These are phyloP conservation scores for Triops cancriformis DNA, from an alignment of 1,140 invertebrate genomes.

Conservation along the genomic window DNA sequence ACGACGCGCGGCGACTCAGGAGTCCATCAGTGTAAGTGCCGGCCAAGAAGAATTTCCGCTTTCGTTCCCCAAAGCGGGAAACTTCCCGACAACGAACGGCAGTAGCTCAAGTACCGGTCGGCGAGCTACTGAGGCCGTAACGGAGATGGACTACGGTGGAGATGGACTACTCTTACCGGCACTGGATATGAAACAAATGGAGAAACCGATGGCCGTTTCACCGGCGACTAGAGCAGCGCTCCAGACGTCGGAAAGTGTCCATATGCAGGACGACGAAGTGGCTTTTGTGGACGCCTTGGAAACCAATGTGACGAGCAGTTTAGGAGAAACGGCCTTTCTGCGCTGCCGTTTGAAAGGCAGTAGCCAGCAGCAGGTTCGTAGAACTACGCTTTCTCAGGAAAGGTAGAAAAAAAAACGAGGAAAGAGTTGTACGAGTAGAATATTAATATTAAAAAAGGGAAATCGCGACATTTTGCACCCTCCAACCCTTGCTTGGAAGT, in stretches of 20 bases:
- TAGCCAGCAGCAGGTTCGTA: slow-evolving; percentile 22
- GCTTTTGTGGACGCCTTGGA: slow-evolving; percentile 35
- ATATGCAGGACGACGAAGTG: slow-evolving; percentile 16
- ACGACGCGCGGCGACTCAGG: not conserved
- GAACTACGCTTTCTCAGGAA: not conserved
- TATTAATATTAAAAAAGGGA: too few relatives aligned
- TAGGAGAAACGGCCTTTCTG: slow-evolving; percentile 71
- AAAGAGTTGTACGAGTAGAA: too few relatives aligned
- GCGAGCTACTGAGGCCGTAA: not conserved
- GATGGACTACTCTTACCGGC: not conserved
- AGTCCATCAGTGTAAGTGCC: not conserved
- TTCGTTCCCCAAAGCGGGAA: not conserved
- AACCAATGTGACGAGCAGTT: slow-evolving; percentile 68
- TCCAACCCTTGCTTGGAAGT: too few relatives aligned
- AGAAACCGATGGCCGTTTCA: not conserved
- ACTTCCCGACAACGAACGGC: not conserved
- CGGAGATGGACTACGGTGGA: not conserved
- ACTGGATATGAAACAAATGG: not conserved
- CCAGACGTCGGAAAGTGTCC: slow-evolving; percentile 17
- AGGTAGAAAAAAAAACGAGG: too few relatives aligned
- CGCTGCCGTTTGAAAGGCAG: slow-evolving; percentile 54
- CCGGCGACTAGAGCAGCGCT: not conserved
- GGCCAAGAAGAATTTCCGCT: not conserved
- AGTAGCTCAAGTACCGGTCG: not conserved
- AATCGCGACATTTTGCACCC: too few relatives aligned